These are phyloP conservation scores for Ciconia stormi DNA, from an alignment of 2,113 vertebrate genomes.

Conservation along the genomic window DNA sequence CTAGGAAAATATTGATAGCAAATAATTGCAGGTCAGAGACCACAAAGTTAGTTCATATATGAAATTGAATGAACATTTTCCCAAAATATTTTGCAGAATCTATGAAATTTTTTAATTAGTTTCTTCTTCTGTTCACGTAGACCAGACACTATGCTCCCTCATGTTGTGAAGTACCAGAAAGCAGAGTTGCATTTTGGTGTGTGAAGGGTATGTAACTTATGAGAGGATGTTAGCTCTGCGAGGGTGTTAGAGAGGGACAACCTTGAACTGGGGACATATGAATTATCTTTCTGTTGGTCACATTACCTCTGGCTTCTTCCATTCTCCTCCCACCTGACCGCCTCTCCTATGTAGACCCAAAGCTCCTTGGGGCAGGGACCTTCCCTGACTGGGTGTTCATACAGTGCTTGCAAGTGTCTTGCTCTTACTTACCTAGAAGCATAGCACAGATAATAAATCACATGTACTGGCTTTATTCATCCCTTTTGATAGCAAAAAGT, in stretches of 20 bases:
- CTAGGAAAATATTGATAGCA: not conserved
- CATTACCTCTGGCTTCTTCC: not conserved
- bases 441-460: not conserved
- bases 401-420: not conserved
- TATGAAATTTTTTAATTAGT: not conserved
- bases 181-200: not conserved
- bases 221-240: not conserved
- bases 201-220: not conserved
- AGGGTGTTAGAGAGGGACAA: not conserved
- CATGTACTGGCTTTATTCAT: not conserved
- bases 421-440: not conserved
- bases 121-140: not conserved
- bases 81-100: not conserved
- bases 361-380: not conserved
- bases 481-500: not conserved
- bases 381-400: not conserved
- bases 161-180: not conserved
- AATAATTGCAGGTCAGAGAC: not conserved
- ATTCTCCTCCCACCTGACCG: not conserved
- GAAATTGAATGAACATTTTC: not conserved
- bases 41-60: not conserved
- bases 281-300: not conserved
- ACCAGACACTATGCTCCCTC: not conserved
- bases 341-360: not conserved
- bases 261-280: not conserved